Base-by-base conservation (phyloP, 1,140 invertebrate genomes). In the Cyrtorhinus lividipennis region DNA sequence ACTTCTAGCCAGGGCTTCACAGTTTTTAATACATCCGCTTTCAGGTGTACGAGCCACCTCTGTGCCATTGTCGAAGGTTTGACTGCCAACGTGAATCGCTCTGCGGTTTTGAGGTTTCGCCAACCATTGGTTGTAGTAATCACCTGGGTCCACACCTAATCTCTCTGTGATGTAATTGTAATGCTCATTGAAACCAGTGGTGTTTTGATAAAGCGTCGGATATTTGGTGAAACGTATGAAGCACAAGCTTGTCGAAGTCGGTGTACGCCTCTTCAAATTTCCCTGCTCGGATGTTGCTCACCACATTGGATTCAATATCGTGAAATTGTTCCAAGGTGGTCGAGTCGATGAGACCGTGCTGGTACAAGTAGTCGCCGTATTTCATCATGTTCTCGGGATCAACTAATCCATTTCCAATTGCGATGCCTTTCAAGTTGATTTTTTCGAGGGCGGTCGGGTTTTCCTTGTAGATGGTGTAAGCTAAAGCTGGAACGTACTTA, bases 331-430 rank as follows among this genome's bases (percentile, higher is more conserved):
- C n/a, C n/a, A n/a, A n/a, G n/a, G n/a, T 38, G 30, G 5, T 5
- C 15, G 66, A 73, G 30, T 69, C 68, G 15, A 69, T 59, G 10
- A 67, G 74, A 0, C 90, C 90, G 59, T 88, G 72, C 69, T 88
- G 84, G 71, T 88, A 91, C 56, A 93, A 78, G 74, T 88, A 89
- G 67, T 87, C 81, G 2, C 86, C 84, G 71, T 91, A 92, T 15
- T 83, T 72, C 0, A 88, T 70, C 75, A 90, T 88, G 71, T 86
- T 81, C 24, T 81, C 75, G 0, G 90, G 90, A 75, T 92, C 90
- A 64, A 81, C 84, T 0, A 91, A 75, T 0, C 90, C 90, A 75
- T 93, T 90, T 0, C 90, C 90, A 69, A 94, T 92, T 0, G 87
- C 83, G 63, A 94, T 72, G 30, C 85, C 86, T 10, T 64, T 59